A percentile compares a stretch with the other conserved stretches of the same genome.
Conservation (phyloP, 92 coral and sea anemone genomes). For the Plumapathes pennacea region DNA sequence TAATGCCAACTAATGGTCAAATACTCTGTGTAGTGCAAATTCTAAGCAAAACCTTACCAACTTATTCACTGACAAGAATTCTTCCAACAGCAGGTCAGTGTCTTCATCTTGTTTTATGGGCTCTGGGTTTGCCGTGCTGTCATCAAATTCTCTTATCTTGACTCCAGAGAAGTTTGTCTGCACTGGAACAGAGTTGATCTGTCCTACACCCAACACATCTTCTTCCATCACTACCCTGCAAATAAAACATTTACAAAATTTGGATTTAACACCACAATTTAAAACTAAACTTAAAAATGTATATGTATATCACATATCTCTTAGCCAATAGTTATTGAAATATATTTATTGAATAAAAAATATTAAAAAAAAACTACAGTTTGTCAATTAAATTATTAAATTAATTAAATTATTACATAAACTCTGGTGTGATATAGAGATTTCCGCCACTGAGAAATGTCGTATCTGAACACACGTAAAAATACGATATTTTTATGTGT, state of each 20-base stretch:
- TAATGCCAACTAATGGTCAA: too few species aligned
- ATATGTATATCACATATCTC: too few species aligned
- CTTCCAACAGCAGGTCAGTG: constrained; percentile 84
- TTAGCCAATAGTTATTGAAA: too few species aligned
- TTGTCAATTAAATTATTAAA: not conserved
- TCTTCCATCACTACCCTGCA: constrained; percentile 77
- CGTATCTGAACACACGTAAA: too few species aligned
- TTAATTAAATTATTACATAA: not conserved
- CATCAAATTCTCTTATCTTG: constrained; percentile 86
- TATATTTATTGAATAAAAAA: too few species aligned
- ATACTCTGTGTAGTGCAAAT: too few species aligned
- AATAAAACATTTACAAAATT: too few species aligned
- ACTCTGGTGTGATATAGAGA: too few species aligned
- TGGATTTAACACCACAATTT: too few species aligned
- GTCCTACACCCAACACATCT: constrained; percentile 49
- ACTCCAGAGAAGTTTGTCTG: constrained; percentile 56
- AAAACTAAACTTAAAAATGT: too few species aligned
- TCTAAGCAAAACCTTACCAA: constrained; percentile 62
- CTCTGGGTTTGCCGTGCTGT: constrained; percentile 81
- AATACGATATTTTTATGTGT: too few species aligned
- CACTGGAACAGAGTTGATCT: constrained; percentile 20
- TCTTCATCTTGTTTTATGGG: constrained; percentile 85
- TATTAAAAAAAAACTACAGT: not conserved
- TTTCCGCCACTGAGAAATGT: too few species aligned
- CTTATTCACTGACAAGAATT: constrained; percentile 87